Percentiles rank a stretch among this genome's conserved stretches.
Evolutionary conservation across 2,113 vertebrate genomes (phyloP).

Genomic region (Propithecus coquereli): DNA sequence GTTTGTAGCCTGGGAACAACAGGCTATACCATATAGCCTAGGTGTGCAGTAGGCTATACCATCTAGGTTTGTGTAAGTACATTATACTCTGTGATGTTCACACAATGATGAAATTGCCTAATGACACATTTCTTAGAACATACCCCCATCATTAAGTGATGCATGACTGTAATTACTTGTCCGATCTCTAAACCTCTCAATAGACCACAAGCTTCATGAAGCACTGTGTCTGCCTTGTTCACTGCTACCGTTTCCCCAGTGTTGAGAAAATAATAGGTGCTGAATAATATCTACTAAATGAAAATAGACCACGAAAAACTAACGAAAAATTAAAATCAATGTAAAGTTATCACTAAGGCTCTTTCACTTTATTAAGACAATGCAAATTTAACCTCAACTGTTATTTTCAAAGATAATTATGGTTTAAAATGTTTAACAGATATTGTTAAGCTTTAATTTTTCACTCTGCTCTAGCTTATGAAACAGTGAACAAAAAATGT

Average conservation of each 20-base stretch:
- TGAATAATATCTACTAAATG: not conserved
- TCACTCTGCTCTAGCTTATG: conserved; percentile 63
- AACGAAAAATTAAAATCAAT: conserved; percentile 4
- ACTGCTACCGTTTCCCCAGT: not conserved
- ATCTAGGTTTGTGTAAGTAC: not conserved
- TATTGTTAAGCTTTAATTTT: conserved; percentile 57
- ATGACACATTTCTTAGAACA: not conserved
- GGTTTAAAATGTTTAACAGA: conserved; percentile 45
- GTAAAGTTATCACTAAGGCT: not conserved
- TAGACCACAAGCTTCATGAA: not conserved
- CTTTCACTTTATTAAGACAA: conserved; percentile 4
- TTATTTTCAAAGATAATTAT: conserved; percentile 37
- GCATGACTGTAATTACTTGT: not conserved
- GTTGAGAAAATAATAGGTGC: not conserved
- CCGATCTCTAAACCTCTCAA: not conserved
- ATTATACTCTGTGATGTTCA: not conserved
- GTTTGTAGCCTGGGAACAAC: not conserved
- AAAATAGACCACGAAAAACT: not conserved
- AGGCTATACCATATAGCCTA: not conserved
- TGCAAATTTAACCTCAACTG: conserved; percentile 42
- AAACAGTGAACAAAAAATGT: conserved; percentile 72
- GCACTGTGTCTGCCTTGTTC: not conserved
- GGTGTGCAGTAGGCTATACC: not conserved
- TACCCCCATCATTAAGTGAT: not conserved
- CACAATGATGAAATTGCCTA: not conserved